Base-by-base conservation (phyloP, 2,888 invertebrate species). In the Automeris io region DNA sequence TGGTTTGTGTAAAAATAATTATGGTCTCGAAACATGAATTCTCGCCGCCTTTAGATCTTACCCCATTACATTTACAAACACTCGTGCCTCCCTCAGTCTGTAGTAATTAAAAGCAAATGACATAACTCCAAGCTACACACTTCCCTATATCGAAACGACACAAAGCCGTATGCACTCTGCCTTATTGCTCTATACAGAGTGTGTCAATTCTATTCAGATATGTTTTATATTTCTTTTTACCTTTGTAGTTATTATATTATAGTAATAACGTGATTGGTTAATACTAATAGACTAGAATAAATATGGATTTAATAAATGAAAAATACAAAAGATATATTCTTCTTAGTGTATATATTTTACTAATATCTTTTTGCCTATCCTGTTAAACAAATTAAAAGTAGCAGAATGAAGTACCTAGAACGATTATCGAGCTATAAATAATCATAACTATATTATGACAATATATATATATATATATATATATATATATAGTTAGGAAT, bases 131-230 rank as follows among this genome's bases (percentile, higher is more conserved):
- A 51, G 53, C 62, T 60, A 59, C 62, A 62, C 59, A 57, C 54
- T 40, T 49, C 42, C 46, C 47, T 54, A 59, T 67, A 72, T 76
- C 70, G 70, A 57, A 65, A 74, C 70, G 65, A 64, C 60, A 77
- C 75, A 80, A 79, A 73, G 74, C 70, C 42, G 71, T 72, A 73
- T 74, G 81, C 82, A 83, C 82, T 83, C 70, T 67, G 70, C 79
- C 75, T 75, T 82, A 82, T 83, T 82, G 79, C 68, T 52, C 41
- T 52, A 36, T 63, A 80, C 70, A 70, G 69, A 55, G 23, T 60
- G 56, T 38, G 48, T 23, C 33, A n/a, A 18, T 35, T 25, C 9
- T 18, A 18, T 16, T n/a, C n/a, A n/a, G 11, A 33, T 23, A 7
- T n/a, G 4, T 18, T 25, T 25, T 35, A n/a, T 6, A 22, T 1